Conservation (phyloP, 2,888 invertebrate species). For the Diloba caeruleocephala region DNA sequence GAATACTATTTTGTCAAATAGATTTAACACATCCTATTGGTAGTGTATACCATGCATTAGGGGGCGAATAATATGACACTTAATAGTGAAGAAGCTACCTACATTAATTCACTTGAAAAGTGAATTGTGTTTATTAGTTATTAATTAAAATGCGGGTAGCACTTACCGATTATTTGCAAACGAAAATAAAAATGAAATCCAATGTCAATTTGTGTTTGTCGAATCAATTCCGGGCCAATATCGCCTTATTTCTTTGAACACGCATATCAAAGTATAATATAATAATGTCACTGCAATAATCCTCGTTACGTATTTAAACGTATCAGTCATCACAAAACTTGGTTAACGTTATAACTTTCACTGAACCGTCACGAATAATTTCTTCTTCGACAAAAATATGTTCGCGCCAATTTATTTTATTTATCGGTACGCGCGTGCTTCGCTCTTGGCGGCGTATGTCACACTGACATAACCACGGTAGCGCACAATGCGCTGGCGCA, state of each 20-base stretch:
- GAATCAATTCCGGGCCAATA: slow-evolving; percentile 71
- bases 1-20: too few species aligned
- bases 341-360: slow-evolving; percentile 32
- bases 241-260: slow-evolving; percentile 76
- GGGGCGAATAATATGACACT: too few species aligned
- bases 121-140: neutral
- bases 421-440: slow-evolving; percentile 56
- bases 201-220: slow-evolving; percentile 50
- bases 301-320: slow-evolving; percentile 73
- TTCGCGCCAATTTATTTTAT: slow-evolving; percentile 63
- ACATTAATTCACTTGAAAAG: neutral
- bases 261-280: slow-evolving; percentile 77
- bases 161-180: slow-evolving; percentile 56
- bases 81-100: too few species aligned
- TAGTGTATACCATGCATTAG: too few species aligned
- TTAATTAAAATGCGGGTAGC: slow-evolving; percentile 37
- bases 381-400: slow-evolving; percentile 30
- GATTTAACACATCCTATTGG: too few species aligned
- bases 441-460: slow-evolving; percentile 60
- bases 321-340: slow-evolving; percentile 79
- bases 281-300: slow-evolving; percentile 75
- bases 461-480: slow-evolving; percentile 75
- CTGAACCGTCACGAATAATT: slow-evolving; percentile 32
- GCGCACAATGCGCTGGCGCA: slow-evolving; percentile 81
- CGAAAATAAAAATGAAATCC: slow-evolving; percentile 53